A percentile compares a stretch with the other conserved stretches of the same genome.
Conservation (phyloP, 2,797 vertebrate species). For the Synanceia verrucosa region DNA sequence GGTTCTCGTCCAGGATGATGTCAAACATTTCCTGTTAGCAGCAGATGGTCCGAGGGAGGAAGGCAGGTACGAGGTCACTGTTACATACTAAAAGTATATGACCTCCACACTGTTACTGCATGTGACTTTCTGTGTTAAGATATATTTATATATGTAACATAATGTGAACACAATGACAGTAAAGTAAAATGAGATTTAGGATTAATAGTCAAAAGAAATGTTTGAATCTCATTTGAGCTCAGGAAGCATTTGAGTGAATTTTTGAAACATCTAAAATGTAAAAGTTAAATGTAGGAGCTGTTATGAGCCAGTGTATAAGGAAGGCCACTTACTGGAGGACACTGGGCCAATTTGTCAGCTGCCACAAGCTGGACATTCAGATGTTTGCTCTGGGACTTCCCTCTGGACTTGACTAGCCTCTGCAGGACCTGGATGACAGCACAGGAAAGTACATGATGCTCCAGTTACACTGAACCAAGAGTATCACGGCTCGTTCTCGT, state of each 20-base stretch:
- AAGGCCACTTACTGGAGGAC: slow-evolving; percentile 89
- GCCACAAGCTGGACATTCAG: slow-evolving; percentile 98
- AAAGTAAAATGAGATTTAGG: no score
- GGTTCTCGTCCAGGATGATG: slow-evolving; percentile 97
- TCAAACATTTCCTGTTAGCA: slow-evolving; percentile 95
- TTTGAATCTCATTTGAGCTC: no score
- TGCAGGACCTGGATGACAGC: slow-evolving; percentile 88
- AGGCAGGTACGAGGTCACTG: background rate
- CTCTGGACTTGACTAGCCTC: slow-evolving; percentile 96
- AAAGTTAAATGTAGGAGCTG: background rate
- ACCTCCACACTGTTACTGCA: background rate
- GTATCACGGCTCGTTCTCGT: background rate
- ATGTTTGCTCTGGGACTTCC: slow-evolving; percentile 98
- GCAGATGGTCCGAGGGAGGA: slow-evolving; percentile 30
- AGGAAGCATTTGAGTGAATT: background rate
- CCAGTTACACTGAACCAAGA: background rate
- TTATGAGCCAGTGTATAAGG: background rate
- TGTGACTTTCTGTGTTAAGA: no score
- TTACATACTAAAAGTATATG: background rate
- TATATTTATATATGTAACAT: no score
- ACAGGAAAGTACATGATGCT: background rate
- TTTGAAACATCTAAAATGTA: no score
- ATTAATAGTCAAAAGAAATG: no score
- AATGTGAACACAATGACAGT: no score
- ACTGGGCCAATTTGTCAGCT: slow-evolving; percentile 97